phyloP scores from a whole-genome alignment of 2,113 vertebrate genomes.

The Boulengerochromis microlepis region DNA sequence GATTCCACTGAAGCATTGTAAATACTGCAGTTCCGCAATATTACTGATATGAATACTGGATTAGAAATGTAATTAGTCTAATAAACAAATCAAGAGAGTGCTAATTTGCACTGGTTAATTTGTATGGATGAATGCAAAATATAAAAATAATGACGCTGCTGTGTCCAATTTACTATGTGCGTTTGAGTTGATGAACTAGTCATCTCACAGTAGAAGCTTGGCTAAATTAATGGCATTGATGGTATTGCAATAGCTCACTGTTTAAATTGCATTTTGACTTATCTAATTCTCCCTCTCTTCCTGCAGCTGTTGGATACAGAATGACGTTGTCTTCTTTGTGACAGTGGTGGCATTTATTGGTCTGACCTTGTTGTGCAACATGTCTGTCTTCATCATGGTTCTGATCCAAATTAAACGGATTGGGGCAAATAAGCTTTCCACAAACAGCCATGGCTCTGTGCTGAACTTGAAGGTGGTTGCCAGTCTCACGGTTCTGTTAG shows the following conservation, averaged over 20 bases:
- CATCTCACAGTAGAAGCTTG: neutral
- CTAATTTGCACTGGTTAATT: neutral
- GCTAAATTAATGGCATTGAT: fast-evolving
- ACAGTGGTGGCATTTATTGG: slow-evolving; percentile 76
- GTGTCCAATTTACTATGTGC: neutral
- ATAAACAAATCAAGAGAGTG: neutral
- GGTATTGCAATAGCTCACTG: neutral
- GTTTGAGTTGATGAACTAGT: neutral
- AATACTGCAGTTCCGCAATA: slow-evolving; percentile 46
- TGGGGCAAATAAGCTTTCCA: slow-evolving; percentile 57
- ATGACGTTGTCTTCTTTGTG: slow-evolving; percentile 71
- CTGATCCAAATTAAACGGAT: slow-evolving; percentile 77
- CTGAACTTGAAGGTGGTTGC: slow-evolving; percentile 74
- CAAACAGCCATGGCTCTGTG: slow-evolving; percentile 32
- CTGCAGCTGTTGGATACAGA: slow-evolving; percentile 83
- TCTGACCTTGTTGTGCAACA: slow-evolving; percentile 77
- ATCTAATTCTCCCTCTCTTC: neutral
- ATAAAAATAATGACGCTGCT: no score
- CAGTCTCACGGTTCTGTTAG: slow-evolving; percentile 81
- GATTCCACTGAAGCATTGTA: slow-evolving; percentile 68
- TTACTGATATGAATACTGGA: neutral
- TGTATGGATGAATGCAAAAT: neutral
- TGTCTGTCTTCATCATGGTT: slow-evolving; percentile 76
- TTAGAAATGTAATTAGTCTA: neutral
- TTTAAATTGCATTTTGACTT: neutral